Percentiles rank a stretch among this genome's conserved stretches.
Conservation (phyloP, 2,888 invertebrate genomes). For the Agrochola lota region DNA sequence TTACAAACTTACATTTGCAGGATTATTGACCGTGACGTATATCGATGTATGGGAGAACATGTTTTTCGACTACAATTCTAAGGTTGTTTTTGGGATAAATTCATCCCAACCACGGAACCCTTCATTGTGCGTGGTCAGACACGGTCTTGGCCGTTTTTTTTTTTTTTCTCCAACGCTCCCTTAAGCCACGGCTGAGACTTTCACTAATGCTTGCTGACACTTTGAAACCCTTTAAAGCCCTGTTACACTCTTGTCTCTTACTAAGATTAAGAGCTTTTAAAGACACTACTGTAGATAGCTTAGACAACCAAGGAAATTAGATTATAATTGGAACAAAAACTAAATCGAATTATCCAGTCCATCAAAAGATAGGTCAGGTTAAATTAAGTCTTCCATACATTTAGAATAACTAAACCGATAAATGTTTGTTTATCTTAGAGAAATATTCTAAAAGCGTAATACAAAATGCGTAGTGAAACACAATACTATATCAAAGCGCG, state of each 20-base stretch:
- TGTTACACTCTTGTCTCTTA: background rate
- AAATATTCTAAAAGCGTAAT: slow-evolving; percentile 67
- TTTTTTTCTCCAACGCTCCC: background rate
- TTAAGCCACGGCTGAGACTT: slow-evolving; percentile 9
- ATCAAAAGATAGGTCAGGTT: slow-evolving; percentile 1
- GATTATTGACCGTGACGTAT: too few species aligned
- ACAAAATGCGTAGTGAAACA: slow-evolving; percentile 76
- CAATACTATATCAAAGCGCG: slow-evolving; percentile 86
- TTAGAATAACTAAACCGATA: slow-evolving; percentile 25
- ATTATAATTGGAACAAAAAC: background rate
- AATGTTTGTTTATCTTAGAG: slow-evolving; percentile 53
- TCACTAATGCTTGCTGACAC: slow-evolving; percentile 33
- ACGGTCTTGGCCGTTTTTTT: background rate
- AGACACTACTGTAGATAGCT: background rate
- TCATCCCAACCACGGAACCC: too few species aligned
- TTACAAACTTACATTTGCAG: too few species aligned
- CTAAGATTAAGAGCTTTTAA: background rate
- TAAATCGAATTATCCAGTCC: background rate
- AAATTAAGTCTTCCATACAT: slow-evolving; percentile 1
- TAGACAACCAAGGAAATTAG: background rate
- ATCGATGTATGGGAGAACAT: too few species aligned
- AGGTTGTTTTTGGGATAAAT: too few species aligned
- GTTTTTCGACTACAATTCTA: too few species aligned
- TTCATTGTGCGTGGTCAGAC: too few species aligned
- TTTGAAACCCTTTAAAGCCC: slow-evolving; percentile 7